Evolutionary conservation across 1,140 invertebrate genomes (phyloP), one percentile per base, ranked within the genome.

Genomic region (Bombus waltoni): DNA sequence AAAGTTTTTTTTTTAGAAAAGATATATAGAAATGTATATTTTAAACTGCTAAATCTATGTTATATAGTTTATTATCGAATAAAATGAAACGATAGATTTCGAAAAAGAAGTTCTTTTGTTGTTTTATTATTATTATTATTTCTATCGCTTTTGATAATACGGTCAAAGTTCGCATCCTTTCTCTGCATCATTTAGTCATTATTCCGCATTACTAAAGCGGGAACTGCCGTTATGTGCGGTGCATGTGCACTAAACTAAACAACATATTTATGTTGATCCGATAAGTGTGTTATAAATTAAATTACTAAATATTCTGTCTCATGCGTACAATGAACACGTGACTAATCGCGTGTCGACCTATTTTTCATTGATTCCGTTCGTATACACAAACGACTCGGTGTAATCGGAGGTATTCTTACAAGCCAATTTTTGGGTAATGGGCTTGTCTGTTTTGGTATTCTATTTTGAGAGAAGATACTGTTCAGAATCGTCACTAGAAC

Each of bases 381-480:
- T 66, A 35, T 68, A 40, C 10, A 28, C 35, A 53, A 85, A 81
- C 38, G 6, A 28, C 66, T 85, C 25, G 28, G 8, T 53, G 10
- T 25, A 74, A 84, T 18, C 3, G 25, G n/a, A 0, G 11, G 6
- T 11, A 35, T 35, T 32, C 8, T 10, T 22, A 25, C 38, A 6
- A 25, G 74, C 53, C 80, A 87, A 87, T 65, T 78, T 87, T 90
- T 85, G 66, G 44, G 59, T 87, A 85, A 90, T 79, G 38, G 22
- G 66, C 28, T 8, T 53, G 32, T 74, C 53, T 47, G 72, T 38
- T n/a, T 18, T 57, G 32, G 18, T 53, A 32, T 35, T 80, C n/a
- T 90, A 89, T 89, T 84, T 71, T 38, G 66, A 71, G 88, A 71
- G 38, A 47, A 42, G 22, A 25, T n/a, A 70, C 47, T 42, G 57